Conservation (phyloP, 2,888 invertebrate species). For the Lasioglossum vierecki region DNA sequence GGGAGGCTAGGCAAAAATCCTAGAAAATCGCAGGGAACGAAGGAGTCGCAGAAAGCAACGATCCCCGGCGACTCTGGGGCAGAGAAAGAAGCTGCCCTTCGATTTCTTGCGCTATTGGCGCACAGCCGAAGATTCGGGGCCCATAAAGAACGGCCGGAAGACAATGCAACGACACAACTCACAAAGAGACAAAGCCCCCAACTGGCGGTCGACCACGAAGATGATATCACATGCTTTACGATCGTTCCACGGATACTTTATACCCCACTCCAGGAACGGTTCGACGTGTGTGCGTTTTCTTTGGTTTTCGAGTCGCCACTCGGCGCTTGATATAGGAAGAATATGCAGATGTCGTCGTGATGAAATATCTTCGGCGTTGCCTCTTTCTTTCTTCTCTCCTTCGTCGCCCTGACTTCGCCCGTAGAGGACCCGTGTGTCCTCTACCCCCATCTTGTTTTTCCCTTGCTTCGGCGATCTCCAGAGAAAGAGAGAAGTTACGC, state of each 20-base stretch:
- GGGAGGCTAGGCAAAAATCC: not conserved
- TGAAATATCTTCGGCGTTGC: conserved; percentile 72
- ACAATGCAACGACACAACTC: conserved; percentile 78
- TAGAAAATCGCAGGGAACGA: not conserved
- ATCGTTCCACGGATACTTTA: conserved; percentile 78
- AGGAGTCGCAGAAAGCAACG: not conserved
- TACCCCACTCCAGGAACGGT: conserved; percentile 68
- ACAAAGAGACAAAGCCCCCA: conserved; percentile 77
- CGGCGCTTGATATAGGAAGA: conserved; percentile 70
- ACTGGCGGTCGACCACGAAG: conserved; percentile 74
- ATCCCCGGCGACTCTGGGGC: conserved; percentile 7
- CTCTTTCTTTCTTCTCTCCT: not conserved
- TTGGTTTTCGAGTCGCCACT: conserved; percentile 64
- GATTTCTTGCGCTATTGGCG: conserved; percentile 71
- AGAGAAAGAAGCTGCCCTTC: conserved; percentile 53
- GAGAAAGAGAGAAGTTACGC: conserved; percentile 32
- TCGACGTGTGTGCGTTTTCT: conserved; percentile 70
- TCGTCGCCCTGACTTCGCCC: not conserved
- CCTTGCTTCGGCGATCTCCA: conserved; percentile 20
- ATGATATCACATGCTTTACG: conserved; percentile 81
- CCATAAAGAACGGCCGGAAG: conserved; percentile 75
- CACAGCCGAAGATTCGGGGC: conserved; percentile 64
- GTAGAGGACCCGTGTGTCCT: not conserved
- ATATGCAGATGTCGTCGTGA: conserved; percentile 74
- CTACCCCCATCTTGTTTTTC: conserved; percentile 35